phyloP scores from a whole-genome alignment of 2,113 vertebrate genomes.

The Trochalopteron elliotii region DNA sequence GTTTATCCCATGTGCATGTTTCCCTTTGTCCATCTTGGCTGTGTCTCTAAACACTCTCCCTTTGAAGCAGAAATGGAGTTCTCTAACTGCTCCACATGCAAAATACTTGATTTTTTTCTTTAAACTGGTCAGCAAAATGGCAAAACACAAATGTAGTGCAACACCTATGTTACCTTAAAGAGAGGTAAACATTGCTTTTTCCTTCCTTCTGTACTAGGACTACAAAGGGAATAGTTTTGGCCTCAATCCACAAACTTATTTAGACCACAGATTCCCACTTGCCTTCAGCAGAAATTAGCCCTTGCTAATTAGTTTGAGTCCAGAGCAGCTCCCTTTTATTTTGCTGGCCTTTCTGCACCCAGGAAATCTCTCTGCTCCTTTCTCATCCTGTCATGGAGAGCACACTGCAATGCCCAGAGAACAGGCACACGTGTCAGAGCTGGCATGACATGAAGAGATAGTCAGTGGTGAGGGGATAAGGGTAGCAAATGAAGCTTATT shows the following conservation, averaged over 20 bases:
- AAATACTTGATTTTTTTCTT: neutral
- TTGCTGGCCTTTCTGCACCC: neutral
- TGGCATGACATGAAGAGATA: neutral
- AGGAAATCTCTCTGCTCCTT: neutral
- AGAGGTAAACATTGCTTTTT: neutral
- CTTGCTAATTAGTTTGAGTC: neutral
- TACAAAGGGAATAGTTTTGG: neutral
- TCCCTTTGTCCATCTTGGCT: neutral
- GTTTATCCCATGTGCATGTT: neutral
- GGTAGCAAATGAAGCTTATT: neutral
- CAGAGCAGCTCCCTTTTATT: neutral
- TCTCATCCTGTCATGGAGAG: neutral
- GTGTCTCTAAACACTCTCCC: neutral
- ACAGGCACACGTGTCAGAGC: neutral
- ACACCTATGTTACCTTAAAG: neutral
- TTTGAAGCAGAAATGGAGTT: neutral
- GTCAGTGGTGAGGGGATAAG: neutral
- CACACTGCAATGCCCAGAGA: neutral
- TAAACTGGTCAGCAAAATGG: neutral
- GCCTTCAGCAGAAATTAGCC: neutral
- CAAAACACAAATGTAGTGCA: neutral
- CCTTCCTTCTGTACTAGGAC: neutral
- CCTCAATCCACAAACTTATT: neutral
- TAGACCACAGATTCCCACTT: neutral
- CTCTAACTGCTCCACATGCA: neutral